Evolutionary conservation across 2,797 vertebrate species (phyloP), one percentile per base, ranked within the genome.

Genomic region (Sebastes miniatus): DNA sequence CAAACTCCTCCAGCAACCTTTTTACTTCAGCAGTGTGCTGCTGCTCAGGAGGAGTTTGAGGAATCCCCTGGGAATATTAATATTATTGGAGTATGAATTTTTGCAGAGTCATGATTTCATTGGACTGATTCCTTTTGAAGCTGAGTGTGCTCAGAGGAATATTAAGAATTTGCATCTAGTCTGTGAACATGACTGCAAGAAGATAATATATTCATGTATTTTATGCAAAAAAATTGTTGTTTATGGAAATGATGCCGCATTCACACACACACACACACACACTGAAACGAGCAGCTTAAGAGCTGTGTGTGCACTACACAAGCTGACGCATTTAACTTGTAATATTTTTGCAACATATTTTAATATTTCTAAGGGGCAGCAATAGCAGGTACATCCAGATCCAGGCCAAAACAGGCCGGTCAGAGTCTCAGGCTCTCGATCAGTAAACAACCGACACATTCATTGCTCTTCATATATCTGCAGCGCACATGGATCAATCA

Each of bases 401-500:
- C 34, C 84, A 84, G 91, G 87, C 77, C 89, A 75, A 75, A 68
- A 59, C 76, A 83, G 87, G 87, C 81, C 83, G 73, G 62, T 59
- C 73, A 67, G 74, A 76, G 78, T 86, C 58, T 73, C 36, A 57
- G 56, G 24, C 75, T 74, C 58, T 32, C 25, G 39, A 79, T 85
- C 73, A 75, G 81, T 71, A 79, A 81, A 86, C 75, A 81, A 52
- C 2, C 27, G 69, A 13, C 72, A 73, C 54, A 67, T 39, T 39
- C 77, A 69, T 36, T 74, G 84, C 69, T 76, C 72, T 58, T 83
- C 67, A 14, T 39, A 80, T 81, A 84, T 90, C 83, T 87, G 89
- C 87, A 82, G 76, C 66, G 85, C 86, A 90, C 90, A 88, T 85
- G 87, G 88, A 92, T 93, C 86, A 73, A 81, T 76, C 86, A 50